Conservation (phyloP, 2,797 vertebrate species). For the Falco berigora region DNA sequence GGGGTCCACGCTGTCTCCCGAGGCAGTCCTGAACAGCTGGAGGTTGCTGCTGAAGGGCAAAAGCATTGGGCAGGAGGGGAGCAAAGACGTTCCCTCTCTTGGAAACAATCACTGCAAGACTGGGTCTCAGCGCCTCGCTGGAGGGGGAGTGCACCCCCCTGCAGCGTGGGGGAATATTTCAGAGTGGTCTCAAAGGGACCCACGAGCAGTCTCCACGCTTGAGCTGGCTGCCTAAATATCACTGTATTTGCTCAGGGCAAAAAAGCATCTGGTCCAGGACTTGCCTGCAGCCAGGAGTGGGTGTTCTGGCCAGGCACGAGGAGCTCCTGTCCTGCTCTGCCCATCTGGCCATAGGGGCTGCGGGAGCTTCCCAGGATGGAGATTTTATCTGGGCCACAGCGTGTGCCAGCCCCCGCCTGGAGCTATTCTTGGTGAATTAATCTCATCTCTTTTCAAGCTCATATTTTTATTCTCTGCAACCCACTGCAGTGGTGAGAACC, state of each 20-base stretch:
- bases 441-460: slow-evolving; percentile 15
- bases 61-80: not conserved
- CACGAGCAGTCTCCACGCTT: not conserved
- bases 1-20: fast-evolving
- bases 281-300: fast-evolving
- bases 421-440: slow-evolving; percentile 47
- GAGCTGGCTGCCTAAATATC: not conserved
- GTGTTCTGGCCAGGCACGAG: not conserved
- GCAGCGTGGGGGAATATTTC: fast-evolving
- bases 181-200: not conserved
- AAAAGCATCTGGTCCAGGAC: not conserved
- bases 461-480: slow-evolving; percentile 7
- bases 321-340: not conserved
- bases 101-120: not conserved
- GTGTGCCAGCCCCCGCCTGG: not conserved
- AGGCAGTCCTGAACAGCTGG: not conserved
- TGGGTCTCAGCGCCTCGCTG: not conserved
- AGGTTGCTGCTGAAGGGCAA: not conserved
- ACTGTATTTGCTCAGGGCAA: not conserved
- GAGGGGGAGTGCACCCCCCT: fast-evolving
- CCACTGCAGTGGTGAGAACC: not conserved
- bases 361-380: not conserved
- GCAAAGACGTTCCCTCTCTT: not conserved
- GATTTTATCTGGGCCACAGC: slow-evolving; percentile 16
- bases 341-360: not conserved